A percentile compares a stretch with the other conserved stretches of the same genome.
Conservation (phyloP, 2,888 invertebrate genomes). For the Phyto melanocephala region DNA sequence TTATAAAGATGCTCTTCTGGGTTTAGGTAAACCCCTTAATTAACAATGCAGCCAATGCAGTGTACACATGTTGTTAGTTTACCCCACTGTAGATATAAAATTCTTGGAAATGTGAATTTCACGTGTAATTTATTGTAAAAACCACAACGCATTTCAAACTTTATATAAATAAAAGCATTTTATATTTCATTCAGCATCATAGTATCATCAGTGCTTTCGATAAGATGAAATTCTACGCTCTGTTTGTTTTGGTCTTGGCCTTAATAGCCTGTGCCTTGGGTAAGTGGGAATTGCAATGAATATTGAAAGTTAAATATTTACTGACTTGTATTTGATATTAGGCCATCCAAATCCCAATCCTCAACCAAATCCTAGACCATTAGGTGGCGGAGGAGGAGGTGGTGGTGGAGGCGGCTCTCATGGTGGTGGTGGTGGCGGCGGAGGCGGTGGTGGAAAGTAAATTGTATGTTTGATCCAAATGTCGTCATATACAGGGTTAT, state of each 20-base stretch:
- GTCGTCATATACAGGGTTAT: background rate
- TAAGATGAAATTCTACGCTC: slow-evolving; percentile 57
- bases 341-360: slow-evolving; percentile 48
- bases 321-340: background rate
- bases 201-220: background rate
- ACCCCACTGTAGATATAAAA: background rate
- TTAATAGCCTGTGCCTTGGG: slow-evolving; percentile 51
- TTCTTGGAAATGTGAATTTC: slow-evolving; percentile 8
- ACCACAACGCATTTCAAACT: slow-evolving; percentile 17
- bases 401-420: slow-evolving; percentile 41
- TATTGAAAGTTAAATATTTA: background rate
- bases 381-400: slow-evolving; percentile 29
- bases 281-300: slow-evolving; percentile 29
- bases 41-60: no score
- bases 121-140: background rate
- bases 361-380: slow-evolving; percentile 28
- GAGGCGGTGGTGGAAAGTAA: slow-evolving; percentile 59
- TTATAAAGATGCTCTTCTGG: background rate
- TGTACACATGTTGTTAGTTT: background rate
- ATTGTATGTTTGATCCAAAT: background rate
- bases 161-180: slow-evolving; percentile 45
- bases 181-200: slow-evolving; percentile 1
- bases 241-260: slow-evolving; percentile 44
- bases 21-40: background rate
- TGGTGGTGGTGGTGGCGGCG: slow-evolving; percentile 57